Evolutionary conservation across 2,797 vertebrate genomes (phyloP).

Genomic region (Argya squamiceps): DNA sequence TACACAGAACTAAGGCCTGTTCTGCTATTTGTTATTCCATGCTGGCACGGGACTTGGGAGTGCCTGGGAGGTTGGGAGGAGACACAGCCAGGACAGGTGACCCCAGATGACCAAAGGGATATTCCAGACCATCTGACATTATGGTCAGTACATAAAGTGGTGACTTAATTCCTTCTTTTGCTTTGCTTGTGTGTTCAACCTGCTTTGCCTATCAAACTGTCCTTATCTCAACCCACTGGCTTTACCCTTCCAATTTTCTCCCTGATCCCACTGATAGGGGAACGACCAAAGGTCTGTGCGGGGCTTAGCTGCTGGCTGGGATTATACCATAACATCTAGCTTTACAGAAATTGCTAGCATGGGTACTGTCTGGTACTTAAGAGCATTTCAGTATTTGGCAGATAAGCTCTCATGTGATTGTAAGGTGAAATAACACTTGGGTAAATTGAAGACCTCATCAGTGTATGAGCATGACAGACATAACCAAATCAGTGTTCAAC

Average conservation of each 20-base stretch:
- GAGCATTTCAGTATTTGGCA: background rate
- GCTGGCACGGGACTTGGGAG: rapidly evolving
- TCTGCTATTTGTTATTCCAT: rapidly evolving
- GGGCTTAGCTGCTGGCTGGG: background rate
- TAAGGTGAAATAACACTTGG: background rate
- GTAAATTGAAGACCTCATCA: background rate
- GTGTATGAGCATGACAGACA: background rate
- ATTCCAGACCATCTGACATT: background rate
- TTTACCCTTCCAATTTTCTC: background rate
- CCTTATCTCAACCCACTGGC: background rate
- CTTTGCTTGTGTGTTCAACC: background rate
- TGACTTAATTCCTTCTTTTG: background rate
- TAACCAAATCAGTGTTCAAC: constrained; percentile 8
- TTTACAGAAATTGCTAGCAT: background rate
- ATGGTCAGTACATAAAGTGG: rapidly evolving
- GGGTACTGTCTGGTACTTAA: background rate
- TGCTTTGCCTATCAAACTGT: background rate
- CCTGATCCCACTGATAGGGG: too few species aligned
- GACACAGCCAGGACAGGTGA: background rate
- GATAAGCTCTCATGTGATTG: background rate
- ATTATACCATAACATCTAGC: background rate
- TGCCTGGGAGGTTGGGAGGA: rapidly evolving
- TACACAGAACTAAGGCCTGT: background rate
- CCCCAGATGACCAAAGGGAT: too few species aligned
- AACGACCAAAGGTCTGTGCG: rapidly evolving